Conservation (phyloP, 2,888 invertebrate genomes). For the Dendrolimus houi region DNA sequence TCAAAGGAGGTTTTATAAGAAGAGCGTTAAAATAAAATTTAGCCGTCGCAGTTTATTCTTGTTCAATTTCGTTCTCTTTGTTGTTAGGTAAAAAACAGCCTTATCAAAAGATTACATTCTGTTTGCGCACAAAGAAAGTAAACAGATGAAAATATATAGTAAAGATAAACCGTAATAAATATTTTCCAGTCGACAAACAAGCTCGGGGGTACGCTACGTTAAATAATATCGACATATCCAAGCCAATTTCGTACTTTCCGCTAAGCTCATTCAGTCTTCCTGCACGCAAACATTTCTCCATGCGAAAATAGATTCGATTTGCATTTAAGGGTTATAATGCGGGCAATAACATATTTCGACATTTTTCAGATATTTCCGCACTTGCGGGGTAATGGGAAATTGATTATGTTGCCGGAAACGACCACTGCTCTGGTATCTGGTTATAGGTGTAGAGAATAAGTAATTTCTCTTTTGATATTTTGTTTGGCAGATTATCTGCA, state of each 20-base stretch:
- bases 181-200: constrained; percentile 62
- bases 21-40: neutral
- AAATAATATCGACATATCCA: constrained; percentile 68
- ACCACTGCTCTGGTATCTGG: neutral
- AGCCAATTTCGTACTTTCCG: constrained; percentile 64
- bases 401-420: neutral
- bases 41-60: neutral
- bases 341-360: constrained; percentile 41
- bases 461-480: too few species aligned
- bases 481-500: too few species aligned
- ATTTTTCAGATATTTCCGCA: constrained; percentile 20
- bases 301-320: constrained; percentile 59
- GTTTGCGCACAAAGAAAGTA: constrained; percentile 15
- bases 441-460: too few species aligned
- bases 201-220: constrained; percentile 55
- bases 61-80: neutral
- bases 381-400: neutral
- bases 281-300: constrained; percentile 55
- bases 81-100: constrained; percentile 6
- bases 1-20: neutral
- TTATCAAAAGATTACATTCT: constrained; percentile 4
- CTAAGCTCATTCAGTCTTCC: constrained; percentile 62
- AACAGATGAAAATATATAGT: constrained; percentile 35
- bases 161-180: constrained; percentile 53
- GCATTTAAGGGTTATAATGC: constrained; percentile 53